These are phyloP conservation scores for Diorhabda sublineata DNA, from an alignment of 1,140 invertebrate species.

Conservation along the genomic window DNA sequence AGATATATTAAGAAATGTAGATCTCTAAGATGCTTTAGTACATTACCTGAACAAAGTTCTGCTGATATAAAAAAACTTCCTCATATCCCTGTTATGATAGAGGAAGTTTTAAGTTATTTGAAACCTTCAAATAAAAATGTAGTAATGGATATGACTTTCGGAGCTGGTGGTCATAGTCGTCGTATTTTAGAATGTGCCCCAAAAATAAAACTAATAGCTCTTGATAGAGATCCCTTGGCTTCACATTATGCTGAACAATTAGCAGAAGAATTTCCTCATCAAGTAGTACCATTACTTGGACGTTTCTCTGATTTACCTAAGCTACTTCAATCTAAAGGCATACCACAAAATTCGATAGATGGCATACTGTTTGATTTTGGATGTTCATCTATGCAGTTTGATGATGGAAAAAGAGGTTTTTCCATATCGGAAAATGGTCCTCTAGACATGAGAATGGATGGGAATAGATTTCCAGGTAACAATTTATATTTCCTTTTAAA, in stretches of 20 bases:
- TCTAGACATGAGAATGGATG: constrained; percentile 96
- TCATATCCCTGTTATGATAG: constrained; percentile 68
- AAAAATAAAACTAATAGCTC: constrained; percentile 64
- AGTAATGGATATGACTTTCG: constrained; percentile 88
- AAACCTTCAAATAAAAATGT: constrained; percentile 56
- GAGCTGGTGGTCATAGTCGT: constrained; percentile 82
- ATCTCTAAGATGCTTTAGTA: neutral
- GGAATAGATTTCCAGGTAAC: constrained; percentile 55
- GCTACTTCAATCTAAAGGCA: constrained; percentile 57
- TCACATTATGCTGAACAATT: constrained; percentile 63
- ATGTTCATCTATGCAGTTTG: constrained; percentile 95
- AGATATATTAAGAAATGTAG: neutral
- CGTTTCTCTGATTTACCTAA: constrained; percentile 81
- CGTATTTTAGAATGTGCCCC: constrained; percentile 55
- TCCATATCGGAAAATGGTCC: constrained; percentile 77
- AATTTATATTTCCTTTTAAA: neutral
- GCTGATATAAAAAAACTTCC: constrained; percentile 34
- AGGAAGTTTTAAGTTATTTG: constrained; percentile 66
- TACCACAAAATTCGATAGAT: constrained; percentile 69
- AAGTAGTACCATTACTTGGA: constrained; percentile 74
- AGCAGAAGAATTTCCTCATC: constrained; percentile 60
- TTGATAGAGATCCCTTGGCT: constrained; percentile 84
- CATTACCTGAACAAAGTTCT: neutral
- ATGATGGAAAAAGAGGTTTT: constrained; percentile 78
- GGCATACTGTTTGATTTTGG: constrained; percentile 91